These are phyloP conservation scores for Orthosia gothica DNA, from an alignment of 2,888 invertebrate species.

Conservation along the genomic window DNA sequence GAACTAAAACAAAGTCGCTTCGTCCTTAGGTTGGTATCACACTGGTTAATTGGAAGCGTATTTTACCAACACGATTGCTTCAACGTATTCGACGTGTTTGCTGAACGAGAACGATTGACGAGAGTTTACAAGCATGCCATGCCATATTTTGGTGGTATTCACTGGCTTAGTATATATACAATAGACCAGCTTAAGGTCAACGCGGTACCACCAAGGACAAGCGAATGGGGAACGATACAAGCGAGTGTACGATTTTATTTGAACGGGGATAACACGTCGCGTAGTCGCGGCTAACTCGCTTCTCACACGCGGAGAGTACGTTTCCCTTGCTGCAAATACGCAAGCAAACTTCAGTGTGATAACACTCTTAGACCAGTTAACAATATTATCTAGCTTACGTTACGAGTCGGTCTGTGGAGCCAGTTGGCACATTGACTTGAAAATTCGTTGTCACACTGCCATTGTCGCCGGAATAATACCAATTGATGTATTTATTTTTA, in stretches of 20 bases:
- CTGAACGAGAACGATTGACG: background rate
- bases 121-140: background rate
- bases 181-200: background rate
- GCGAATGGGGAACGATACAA: background rate
- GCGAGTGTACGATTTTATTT: background rate
- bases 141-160: background rate
- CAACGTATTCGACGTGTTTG: background rate
- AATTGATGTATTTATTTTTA: slow-evolving; percentile 29
- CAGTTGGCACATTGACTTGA: slow-evolving; percentile 64
- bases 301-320: too few species aligned
- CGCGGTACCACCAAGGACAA: background rate
- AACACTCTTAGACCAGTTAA: slow-evolving; percentile 43
- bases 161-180: background rate
- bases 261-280: too few species aligned
- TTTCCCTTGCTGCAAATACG: background rate
- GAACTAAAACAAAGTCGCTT: slow-evolving; percentile 20
- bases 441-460: slow-evolving; percentile 61
- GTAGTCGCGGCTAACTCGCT: background rate
- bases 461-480: slow-evolving; percentile 53
- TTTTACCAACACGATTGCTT: background rate
- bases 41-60: background rate
- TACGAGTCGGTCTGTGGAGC: slow-evolving; percentile 43
- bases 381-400: slow-evolving; percentile 60
- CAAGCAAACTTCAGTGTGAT: slow-evolving; percentile 14
- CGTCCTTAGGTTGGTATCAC: background rate